Evolutionary conservation across 2,113 vertebrate genomes (phyloP).

Genomic region (Eidolon helvum): DNA sequence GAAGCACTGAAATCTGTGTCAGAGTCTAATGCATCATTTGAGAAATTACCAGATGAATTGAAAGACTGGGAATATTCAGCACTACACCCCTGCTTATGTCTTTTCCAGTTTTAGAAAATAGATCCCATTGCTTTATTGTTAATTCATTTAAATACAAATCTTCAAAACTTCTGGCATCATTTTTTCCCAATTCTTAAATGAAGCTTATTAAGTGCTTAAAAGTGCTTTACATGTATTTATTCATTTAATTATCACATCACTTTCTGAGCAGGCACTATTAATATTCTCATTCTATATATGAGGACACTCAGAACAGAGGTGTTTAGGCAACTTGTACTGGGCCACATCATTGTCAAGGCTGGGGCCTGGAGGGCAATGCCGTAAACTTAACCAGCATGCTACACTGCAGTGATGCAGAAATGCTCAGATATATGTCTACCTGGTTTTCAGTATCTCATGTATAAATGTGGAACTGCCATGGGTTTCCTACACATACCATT

Average conservation of each 20-base stretch:
- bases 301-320: neutral
- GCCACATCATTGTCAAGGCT: neutral
- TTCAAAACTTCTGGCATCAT: neutral
- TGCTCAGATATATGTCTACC: neutral
- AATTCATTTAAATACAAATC: neutral
- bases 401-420: neutral
- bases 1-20: neutral
- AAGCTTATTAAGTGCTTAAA: neutral
- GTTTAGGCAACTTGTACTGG: neutral
- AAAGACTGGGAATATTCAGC: neutral
- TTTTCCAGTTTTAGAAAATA: neutral
- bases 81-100: neutral
- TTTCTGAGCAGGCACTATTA: neutral
- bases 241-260: neutral
- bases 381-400: neutral
- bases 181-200: neutral
- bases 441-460: neutral
- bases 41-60: neutral
- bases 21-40: neutral
- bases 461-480: neutral
- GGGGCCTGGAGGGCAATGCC: neutral
- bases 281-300: neutral
- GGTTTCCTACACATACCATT: neutral
- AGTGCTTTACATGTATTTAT: neutral
- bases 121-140: neutral